A percentile compares a stretch with the other conserved stretches of the same genome.
Evolutionary conservation across 2,113 vertebrate species (phyloP).

Genomic region (Proterorhinus semilunaris): DNA sequence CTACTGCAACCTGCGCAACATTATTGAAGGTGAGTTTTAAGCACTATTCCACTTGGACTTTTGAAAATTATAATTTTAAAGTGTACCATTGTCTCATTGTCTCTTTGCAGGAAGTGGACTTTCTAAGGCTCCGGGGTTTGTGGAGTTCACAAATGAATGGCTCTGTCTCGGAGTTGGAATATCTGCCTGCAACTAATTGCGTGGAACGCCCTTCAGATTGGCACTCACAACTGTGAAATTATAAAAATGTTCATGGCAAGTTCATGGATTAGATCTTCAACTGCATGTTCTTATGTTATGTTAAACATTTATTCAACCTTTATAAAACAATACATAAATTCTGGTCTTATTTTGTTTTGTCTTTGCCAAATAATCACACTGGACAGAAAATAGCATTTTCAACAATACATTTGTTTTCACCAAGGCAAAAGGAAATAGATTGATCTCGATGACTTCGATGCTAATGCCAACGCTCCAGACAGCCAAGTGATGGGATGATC

Average conservation of each 20-base stretch:
- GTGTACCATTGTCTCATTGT: conserved; percentile 4
- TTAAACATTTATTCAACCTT: too few relatives aligned
- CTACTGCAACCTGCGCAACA: conserved; percentile 61
- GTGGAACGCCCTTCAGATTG: not conserved
- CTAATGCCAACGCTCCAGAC: too few relatives aligned
- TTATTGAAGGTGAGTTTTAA: conserved; percentile 39
- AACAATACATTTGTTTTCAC: too few relatives aligned
- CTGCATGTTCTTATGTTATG: not conserved
- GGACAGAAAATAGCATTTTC: too few relatives aligned
- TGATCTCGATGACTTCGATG: too few relatives aligned
- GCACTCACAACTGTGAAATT: not conserved
- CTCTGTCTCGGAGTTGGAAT: conserved; percentile 51
- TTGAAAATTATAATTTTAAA: too few relatives aligned
- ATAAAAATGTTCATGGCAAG: not conserved
- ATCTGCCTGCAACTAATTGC: conserved; percentile 35
- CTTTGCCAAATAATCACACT: too few relatives aligned
- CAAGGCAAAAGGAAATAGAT: too few relatives aligned
- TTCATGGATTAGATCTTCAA: not conserved
- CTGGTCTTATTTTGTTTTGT: too few relatives aligned
- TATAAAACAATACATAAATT: too few relatives aligned
- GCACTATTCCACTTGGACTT: too few relatives aligned
- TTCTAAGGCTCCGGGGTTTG: conserved; percentile 46
- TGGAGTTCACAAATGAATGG: conserved; percentile 62
- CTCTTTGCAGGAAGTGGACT: conserved; percentile 57
- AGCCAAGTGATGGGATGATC: too few relatives aligned